Evolutionary conservation across 2,113 vertebrate genomes (phyloP), one percentile per base, ranked within the genome.

Genomic region (Anthoscopus minutus): DNA sequence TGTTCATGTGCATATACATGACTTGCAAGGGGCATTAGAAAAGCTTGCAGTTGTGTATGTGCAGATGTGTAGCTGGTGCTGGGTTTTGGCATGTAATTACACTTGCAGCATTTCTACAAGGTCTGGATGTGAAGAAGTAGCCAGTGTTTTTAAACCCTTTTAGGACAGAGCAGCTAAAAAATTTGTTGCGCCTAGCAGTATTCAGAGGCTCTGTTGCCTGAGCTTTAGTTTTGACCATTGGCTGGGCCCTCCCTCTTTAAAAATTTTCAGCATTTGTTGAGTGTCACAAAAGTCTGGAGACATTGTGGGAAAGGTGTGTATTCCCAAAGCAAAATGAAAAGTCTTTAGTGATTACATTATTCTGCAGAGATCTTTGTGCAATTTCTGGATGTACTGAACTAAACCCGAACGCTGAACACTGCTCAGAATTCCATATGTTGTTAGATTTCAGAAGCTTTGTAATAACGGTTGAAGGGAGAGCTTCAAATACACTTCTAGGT

Each of bases 311-410:
- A 61, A 85, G 54, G 50, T 31, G 88, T 57, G 15, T 45, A 69
- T 91, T 76, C 74, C 1, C 2, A 51, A 86, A 83, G 30, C 50
- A 44, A 83, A 60, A 85, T 79, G 56, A 19, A 19, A 7, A 80
- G 58, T 50, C 79, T 92, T 86, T 20, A 33, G 54, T 37, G 42
- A 31, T 80, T 33, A 35, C 21, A 16, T 60, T 84, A 44, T 80
- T 94, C 81, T 95, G 62, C 85, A 66, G 81, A 97, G 66, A 92
- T 62, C 54, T 91, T 89, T 94, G 62, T 50, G 15, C 57, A 60
- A 45, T 60, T 86, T n/a, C 7, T 77, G 38, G 73, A 38, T 23
- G 35, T 64, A 22, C 79, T 85, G 89, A 85, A 19, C 53, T 85
- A 50, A 85, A 92, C 45, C 54, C 45, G 47, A 53, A 0, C 31